A percentile compares a stretch with the other conserved stretches of the same genome.
Evolutionary conservation across 2,888 invertebrate genomes (phyloP).

Genomic region (Nephrotoma appendiculata): DNA sequence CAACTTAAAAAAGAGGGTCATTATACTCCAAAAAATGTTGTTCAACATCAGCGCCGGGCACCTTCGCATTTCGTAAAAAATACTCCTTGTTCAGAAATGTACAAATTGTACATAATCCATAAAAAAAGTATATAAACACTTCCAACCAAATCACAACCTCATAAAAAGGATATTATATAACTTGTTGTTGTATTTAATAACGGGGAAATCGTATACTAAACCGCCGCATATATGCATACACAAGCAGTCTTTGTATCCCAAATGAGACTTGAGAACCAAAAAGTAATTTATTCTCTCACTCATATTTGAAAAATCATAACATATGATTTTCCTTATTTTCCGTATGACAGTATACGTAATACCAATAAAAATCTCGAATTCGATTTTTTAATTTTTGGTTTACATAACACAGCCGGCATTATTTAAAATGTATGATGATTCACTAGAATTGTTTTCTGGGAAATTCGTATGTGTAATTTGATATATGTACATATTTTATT

Average conservation of each 20-base stretch:
- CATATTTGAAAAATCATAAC: not conserved
- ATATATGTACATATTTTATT: not conserved
- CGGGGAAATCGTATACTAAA: not conserved
- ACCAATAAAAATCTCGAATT: not conserved
- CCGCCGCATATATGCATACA: not conserved
- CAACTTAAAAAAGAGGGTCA: no score
- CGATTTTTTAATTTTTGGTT: not conserved
- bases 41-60: no score
- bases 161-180: not conserved
- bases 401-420: not conserved
- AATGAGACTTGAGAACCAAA: not conserved
- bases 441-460: not conserved
- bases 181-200: not conserved
- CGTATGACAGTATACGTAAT: not conserved
- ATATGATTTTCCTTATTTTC: not conserved
- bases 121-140: not conserved
- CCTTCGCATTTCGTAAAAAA: no score
- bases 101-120: not conserved
- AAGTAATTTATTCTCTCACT: not conserved
- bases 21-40: no score
- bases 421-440: not conserved
- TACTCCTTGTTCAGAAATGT: no score
- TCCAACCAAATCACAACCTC: not conserved
- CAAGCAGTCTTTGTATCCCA: not conserved
- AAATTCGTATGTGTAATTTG: not conserved